Base-by-base conservation (phyloP, 2,888 invertebrate species). In the Troides oblongomaculatus region DNA sequence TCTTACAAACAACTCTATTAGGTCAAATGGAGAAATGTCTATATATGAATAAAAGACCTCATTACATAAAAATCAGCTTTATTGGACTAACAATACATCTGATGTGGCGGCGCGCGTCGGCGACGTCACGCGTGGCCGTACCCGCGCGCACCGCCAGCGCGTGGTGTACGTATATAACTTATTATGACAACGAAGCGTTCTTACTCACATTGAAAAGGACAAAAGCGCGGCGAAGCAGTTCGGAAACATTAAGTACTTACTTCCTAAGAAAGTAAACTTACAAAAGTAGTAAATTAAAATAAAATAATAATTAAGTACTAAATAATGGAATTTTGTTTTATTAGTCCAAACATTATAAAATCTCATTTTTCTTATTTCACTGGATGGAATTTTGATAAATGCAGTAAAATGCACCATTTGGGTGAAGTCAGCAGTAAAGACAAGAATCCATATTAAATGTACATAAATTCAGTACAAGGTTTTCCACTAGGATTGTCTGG, bases 181-280 rank as follows among this genome's bases (percentile, higher is more conserved):
- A 39, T 39, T 39, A 39, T 10, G 39, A 53, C 53, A 17, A 14
- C 53, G 6, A 53, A 53, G 53, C 53, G n/a, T 53, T 30, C 1
- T 17, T 17, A 53, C 18, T 53, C 6, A 18, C n/a, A 53, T 53
- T 14, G 12, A 6, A 17, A 6, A 53, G n/a, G 17, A 53, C 18
- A 17, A 53, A 53, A 53, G 53, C 53, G n/a, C 53, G n/a, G 53
- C 53, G n/a, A 53, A 53, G 53, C 53, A n/a, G 53, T 53, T 53
- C 14, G 17, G n/a, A 17, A 53, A 53, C 18, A 50, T 72, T 73
- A 72, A 72, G 62, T 68, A 71, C 67, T 69, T 72, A 68, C 36
- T 21, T 17, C 8, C 62, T 66, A 73, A 61, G 63, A 58, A 72
- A 71, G 61, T 70, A 68, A 69, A 69, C 70, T 72, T 73, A 72